Base-by-base conservation (phyloP, 92 coral and sea anemone species). In the Umimayanthus kanabou region DNA sequence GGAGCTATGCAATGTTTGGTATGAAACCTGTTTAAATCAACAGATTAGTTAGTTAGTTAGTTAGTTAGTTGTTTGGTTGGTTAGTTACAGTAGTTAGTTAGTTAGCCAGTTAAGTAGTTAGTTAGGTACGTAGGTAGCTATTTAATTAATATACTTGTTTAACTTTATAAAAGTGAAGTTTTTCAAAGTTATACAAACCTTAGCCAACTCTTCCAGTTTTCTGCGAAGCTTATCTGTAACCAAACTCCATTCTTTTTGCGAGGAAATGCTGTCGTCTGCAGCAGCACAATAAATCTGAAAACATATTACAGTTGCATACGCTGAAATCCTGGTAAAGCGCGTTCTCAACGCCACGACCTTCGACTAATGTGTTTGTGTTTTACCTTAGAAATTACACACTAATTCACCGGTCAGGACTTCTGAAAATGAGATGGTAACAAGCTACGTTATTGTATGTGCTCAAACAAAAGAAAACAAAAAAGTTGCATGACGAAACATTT, bases 231-330 rank as follows among this genome's bases (percentile, higher is more conserved):
- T 53, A 30, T 78, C 39, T 47, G 82, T 13, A 14, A 49, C 64
- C n/a, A 49, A 49, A 49, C 43, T 78, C 64, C 28, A 26, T 78
- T 49, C 82, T 78, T 43, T 49, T 6, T 53, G 16, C 65, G 64
- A 49, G 13, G 16, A 25, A 14, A 45, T 53, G 18, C 82, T 15
- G 40, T 53, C 82, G 6, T 26, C 8, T 26, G 15, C 58, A 25
- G 33, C 39, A 45, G 25, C 8, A 40, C 82, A 78, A 39, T 49
- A 78, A 78, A 78, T 78, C 82, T 78, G 82, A 78, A 43, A 49
- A 78, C 6, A 73, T 43, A 37, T 11, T 13, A 73, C 23, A 30
- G 14, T 9, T 73, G 7, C 20, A 73, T 20, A 7, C 10, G 11
- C 0, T 69, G 13, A 8, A 69, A 28, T n/a, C 73, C 14, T 6